Conservation (phyloP, 2,113 vertebrate species). For the Corythornis madagascariensis region DNA sequence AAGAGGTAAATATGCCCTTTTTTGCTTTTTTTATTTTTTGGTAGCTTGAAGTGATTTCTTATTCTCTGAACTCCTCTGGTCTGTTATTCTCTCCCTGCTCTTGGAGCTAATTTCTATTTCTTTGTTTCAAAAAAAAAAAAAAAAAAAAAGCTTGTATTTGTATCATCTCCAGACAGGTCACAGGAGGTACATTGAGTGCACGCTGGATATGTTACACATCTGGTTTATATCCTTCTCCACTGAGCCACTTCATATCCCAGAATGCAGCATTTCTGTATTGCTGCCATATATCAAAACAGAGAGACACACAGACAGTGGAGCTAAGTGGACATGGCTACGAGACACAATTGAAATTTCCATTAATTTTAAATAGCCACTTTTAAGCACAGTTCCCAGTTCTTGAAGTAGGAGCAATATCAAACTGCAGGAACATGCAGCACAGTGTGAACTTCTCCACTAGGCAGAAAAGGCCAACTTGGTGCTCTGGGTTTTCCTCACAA, state of each 20-base stretch:
- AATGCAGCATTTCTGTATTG: background rate
- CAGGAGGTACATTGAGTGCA: background rate
- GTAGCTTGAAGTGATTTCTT: background rate
- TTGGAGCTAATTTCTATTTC: constrained; percentile 16
- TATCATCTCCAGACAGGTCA: constrained; percentile 39
- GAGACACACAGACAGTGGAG: background rate
- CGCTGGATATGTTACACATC: constrained; percentile 10
- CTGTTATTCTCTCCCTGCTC: background rate
- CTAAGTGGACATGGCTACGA: background rate
- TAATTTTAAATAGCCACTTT: background rate
- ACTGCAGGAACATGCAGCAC: background rate
- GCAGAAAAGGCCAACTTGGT: background rate
- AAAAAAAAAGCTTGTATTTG: background rate
- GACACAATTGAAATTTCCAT: background rate
- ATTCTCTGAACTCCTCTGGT: background rate
- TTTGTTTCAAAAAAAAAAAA: constrained; percentile 2
- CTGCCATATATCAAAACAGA: constrained; percentile 29
- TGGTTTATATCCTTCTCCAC: constrained; percentile 49
- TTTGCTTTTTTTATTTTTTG: background rate
- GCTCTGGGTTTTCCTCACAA: background rate
- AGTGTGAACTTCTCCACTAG: background rate
- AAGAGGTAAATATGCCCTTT: background rate
- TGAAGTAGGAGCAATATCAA: background rate
- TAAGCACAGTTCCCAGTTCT: background rate
- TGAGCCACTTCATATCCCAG: constrained; percentile 1